These are phyloP conservation scores for Macheiramphus alcinus DNA, from an alignment of 2,113 vertebrate genomes.

Conservation along the genomic window DNA sequence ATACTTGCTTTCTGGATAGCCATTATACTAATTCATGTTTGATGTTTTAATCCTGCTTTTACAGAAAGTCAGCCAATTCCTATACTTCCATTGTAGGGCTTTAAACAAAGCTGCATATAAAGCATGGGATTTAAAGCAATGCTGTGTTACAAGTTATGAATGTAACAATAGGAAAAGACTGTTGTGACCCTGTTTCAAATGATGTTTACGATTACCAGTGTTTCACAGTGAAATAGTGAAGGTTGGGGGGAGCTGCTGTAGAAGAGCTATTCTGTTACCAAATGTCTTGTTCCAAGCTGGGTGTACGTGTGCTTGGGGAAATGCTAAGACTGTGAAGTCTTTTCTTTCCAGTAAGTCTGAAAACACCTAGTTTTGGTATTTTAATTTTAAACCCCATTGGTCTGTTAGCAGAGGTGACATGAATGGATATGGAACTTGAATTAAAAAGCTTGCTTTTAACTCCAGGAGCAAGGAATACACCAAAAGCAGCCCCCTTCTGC, in stretches of 20 bases:
- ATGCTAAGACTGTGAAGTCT: not conserved
- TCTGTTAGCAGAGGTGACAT: not conserved
- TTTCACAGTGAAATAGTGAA: not conserved
- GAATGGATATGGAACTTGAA: not conserved
- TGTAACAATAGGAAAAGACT: not conserved
- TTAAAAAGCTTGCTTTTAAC: not conserved
- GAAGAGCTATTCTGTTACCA: not conserved
- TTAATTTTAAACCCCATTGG: not conserved
- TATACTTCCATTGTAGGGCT: not conserved
- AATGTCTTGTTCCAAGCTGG: not conserved
- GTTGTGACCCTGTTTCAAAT: not conserved
- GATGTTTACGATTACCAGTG: not conserved
- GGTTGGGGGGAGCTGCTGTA: not conserved
- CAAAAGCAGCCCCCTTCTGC: not conserved
- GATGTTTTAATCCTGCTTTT: conserved; percentile 24
- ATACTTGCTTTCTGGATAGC: not conserved
- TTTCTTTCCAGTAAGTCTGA: not conserved
- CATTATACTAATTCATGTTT: conserved; percentile 2
- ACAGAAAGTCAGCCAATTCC: conserved; percentile 22
- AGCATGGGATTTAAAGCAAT: conserved; percentile 11
- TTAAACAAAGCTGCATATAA: not conserved
- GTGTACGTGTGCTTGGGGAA: not conserved
- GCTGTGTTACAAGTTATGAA: conserved; percentile 15
- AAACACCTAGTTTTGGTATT: not conserved
- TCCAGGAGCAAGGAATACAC: not conserved